Evolutionary conservation across 2,888 invertebrate genomes (phyloP).

Genomic region (Seira musarum): DNA sequence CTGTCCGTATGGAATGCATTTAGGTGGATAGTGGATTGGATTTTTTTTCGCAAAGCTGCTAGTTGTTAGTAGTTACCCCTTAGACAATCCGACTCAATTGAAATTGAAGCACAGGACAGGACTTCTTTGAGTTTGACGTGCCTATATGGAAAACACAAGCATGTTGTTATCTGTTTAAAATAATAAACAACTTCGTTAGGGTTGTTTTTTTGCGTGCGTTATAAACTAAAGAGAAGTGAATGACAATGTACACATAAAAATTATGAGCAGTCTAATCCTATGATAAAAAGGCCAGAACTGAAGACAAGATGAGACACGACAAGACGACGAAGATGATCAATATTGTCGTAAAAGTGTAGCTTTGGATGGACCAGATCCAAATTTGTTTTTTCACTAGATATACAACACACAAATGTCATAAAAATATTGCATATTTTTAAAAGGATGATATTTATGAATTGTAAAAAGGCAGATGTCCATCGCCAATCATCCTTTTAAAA

Average conservation of each 20-base stretch:
- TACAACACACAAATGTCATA: slow-evolving; percentile 37
- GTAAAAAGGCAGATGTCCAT: slow-evolving; percentile 50
- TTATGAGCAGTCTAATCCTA: not conserved
- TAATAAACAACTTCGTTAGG: no score
- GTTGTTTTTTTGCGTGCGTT: slow-evolving; percentile 55
- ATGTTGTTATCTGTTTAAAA: no score
- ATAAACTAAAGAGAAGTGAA: slow-evolving; percentile 48
- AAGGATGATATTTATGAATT: slow-evolving; percentile 27
- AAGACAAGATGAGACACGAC: slow-evolving; percentile 10
- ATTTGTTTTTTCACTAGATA: slow-evolving; percentile 30
- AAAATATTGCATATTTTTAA: slow-evolving; percentile 17
- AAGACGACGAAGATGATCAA: slow-evolving; percentile 20
- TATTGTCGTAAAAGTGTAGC: not conserved
- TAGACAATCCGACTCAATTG: no score
- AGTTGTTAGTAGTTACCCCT: no score
- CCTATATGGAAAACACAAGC: slow-evolving; percentile 32
- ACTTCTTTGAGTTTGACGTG: no score
- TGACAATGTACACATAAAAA: slow-evolving; percentile 40
- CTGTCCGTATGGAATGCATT: slow-evolving; percentile 50
- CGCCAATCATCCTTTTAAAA: slow-evolving; percentile 12
- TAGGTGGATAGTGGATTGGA: no score
- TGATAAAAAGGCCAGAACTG: not conserved
- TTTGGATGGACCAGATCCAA: slow-evolving; percentile 33
- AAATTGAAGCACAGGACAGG: no score
- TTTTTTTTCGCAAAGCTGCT: not conserved